A percentile compares a stretch with the other conserved stretches of the same genome.
Conservation (phyloP, 2,888 invertebrate species). For the Eubasilissa splendida region DNA sequence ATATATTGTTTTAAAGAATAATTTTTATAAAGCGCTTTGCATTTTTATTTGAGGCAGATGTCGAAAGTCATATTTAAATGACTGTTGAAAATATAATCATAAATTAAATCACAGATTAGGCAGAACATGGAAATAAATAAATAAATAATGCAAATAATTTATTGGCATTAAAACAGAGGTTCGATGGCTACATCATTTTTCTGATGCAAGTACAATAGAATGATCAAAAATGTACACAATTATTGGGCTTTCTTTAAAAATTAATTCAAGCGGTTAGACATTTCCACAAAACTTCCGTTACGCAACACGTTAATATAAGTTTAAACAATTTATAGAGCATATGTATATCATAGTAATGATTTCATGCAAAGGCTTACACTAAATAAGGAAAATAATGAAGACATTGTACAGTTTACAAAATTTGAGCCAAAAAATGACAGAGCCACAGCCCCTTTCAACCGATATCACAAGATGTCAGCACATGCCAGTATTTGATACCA, state of each 20-base stretch:
- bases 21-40: background rate
- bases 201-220: background rate
- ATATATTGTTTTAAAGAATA: background rate
- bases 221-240: too few species aligned
- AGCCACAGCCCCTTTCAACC: conserved; percentile 43
- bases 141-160: background rate
- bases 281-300: too few species aligned
- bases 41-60: background rate
- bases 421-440: conserved; percentile 33
- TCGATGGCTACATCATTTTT: conserved; percentile 11
- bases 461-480: conserved; percentile 55
- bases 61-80: background rate
- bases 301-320: too few species aligned
- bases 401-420: background rate
- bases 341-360: too few species aligned
- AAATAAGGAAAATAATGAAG: background rate
- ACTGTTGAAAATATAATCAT: too few species aligned
- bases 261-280: too few species aligned
- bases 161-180: conserved; percentile 22
- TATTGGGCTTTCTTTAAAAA: too few species aligned
- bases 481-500: conserved; percentile 47
- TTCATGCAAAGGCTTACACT: too few species aligned
- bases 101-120: background rate
- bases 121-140: background rate
- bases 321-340: too few species aligned